Evolutionary conservation across 2,113 vertebrate species (phyloP), one percentile per base, ranked within the genome.

Genomic region (Prionailurus viverrinus): DNA sequence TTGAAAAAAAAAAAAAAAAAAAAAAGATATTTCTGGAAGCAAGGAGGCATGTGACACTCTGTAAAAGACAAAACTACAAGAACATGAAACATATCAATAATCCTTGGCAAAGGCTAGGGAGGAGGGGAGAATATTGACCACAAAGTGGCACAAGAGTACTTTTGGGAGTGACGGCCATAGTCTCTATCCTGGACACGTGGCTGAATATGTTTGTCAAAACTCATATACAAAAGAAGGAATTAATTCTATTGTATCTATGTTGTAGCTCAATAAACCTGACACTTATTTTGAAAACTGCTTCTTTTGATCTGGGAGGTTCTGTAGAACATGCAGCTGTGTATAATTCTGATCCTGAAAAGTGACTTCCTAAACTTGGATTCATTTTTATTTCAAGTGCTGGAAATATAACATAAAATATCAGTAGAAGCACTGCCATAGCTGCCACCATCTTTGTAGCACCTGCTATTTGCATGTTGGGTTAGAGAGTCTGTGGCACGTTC

Each of bases 351-450:
- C 58, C 31, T 78, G n/a, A 83, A 99, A 25, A 99, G 23, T 99
- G 89, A 61, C 97, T 98, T 88, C 98, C 95, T 85, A 99, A 95
- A 71, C 97, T 99, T 73, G 99, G 98, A 84, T 99, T 99, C 96
- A 98, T 98, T 98, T 99, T 99, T 41, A 99, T 99, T 95, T 99
- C 99, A 74, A 99, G 98, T 86, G 99, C 98, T 96, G 99, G 99
- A 92, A 99, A 99, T 92, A 99, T 98, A 98, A 99, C 97, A 96
- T 99, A 99, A 84, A 99, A 98, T 0, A 97, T 99, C 19, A 99
- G 74, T 74, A 99, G 95, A 97, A 99, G 99, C 27, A 98, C 97
- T 48, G 98, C 97, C 76, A 99, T 2, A 4, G 99, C 95, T 33
- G 98, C 98, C 25, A 95, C 97, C 58, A 99, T 97, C 97, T 99